These are phyloP conservation scores for Hermodice carunculata DNA, from an alignment of 2,888 invertebrate genomes.

Conservation along the genomic window DNA sequence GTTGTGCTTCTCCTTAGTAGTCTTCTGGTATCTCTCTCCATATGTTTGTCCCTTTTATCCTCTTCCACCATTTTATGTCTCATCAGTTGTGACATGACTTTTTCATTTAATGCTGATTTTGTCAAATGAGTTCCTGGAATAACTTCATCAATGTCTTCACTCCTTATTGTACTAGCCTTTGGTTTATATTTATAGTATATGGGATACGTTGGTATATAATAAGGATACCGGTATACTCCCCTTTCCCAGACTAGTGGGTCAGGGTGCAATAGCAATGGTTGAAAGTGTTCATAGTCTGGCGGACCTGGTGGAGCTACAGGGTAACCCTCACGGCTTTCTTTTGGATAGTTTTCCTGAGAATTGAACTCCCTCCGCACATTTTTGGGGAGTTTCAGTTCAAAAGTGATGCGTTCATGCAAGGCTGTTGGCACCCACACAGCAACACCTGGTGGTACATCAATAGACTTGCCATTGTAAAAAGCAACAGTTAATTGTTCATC, in stretches of 20 bases:
- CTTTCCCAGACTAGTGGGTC: constrained; percentile 42
- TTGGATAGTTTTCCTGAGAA: constrained; percentile 54
- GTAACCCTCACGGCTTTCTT: constrained; percentile 58
- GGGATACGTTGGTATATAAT: constrained; percentile 28
- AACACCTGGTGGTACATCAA: constrained; percentile 47
- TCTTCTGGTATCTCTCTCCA: constrained; percentile 44
- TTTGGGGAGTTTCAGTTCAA: constrained; percentile 65
- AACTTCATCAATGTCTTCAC: constrained; percentile 44
- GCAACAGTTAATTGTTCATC: constrained; percentile 60
- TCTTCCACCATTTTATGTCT: constrained; percentile 34
- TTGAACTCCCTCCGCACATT: constrained; percentile 58
- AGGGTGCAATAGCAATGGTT: constrained; percentile 47
- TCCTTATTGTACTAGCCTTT: constrained; percentile 28
- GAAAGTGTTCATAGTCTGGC: constrained; percentile 50
- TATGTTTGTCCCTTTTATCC: constrained; percentile 20
- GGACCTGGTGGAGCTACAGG: constrained; percentile 64
- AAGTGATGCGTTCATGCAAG: constrained; percentile 61
- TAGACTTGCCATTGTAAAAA: constrained; percentile 63
- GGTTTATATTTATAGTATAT: constrained; percentile 19
- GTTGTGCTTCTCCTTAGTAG: constrained; percentile 25
- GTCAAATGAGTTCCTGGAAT: constrained; percentile 63
- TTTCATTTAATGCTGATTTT: constrained; percentile 56
- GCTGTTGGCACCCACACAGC: constrained; percentile 66
- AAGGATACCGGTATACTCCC: constrained; percentile 47
- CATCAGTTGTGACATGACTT: constrained; percentile 53